Base-by-base conservation (phyloP, 2,888 invertebrate genomes). In the Ganaspis brasiliensis region DNA sequence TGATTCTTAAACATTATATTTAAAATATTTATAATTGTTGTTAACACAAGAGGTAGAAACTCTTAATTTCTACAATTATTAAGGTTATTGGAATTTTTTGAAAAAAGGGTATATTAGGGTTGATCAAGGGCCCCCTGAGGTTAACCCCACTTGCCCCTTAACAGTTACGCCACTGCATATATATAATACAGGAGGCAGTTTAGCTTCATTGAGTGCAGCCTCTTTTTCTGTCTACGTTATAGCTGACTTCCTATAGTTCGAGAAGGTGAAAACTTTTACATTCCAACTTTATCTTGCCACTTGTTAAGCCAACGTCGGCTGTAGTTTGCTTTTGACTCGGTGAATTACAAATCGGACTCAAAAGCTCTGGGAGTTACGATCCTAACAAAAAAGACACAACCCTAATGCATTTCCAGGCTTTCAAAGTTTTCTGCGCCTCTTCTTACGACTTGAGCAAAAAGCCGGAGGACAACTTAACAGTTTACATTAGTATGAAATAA, bases 311-410 rank as follows among this genome's bases (percentile, higher is more conserved):
- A 81, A 76, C 79, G 77, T 80, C 71, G 61, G 63, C 63, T 45
- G 55, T 72, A 73, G 70, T 74, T 79, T 76, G 61, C 24, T 52
- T 56, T 67, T 67, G 67, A 76, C 78, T 81, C 76, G 76, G 71
- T 81, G 83, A 84, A 86, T 83, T 81, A 83, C 82, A 82, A 83
- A 81, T 86, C 84, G 81, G 76, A 81, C 67, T 67, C 45, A 67
- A 67, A 67, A 67, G 67, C 67, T 67, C n/a, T 67, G 45, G 45
- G 45, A 67, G 67, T 67, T 67, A 45, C 26, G 24, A 67, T 45
- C 67, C 24, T 37, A 45, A 67, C 21, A 67, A 67, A 45, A 67
- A 45, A 67, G 45, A 40, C 67, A 10, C n/a, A 26, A 67, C 67
- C n/a, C 24, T 24, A 45, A 67, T 67, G 67, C 67, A 67, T 67